phyloP scores from a whole-genome alignment of 2,888 invertebrate genomes.

The Strigamia maritima region DNA sequence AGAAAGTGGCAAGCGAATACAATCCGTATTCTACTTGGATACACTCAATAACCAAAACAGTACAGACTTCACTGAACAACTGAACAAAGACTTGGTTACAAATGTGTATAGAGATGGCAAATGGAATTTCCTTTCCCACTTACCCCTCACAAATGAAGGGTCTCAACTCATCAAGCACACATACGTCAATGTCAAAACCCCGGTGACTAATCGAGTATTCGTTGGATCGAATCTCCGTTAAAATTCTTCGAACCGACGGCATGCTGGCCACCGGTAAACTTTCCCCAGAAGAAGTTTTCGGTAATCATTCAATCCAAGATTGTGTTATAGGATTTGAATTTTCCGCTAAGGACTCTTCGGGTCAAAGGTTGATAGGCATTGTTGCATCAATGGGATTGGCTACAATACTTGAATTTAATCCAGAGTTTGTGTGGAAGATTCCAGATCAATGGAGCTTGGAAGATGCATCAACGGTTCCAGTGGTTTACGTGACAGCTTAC shows the following conservation, averaged over 20 bases:
- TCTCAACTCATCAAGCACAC: too few species aligned
- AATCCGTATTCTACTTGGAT: conserved; percentile 54
- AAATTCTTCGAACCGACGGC: conserved; percentile 52
- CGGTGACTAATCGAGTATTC: conserved; percentile 83
- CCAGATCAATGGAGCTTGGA: conserved; percentile 84
- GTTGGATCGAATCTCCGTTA: conserved; percentile 87
- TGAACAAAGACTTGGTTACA: conserved; percentile 70
- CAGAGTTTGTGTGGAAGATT: conserved; percentile 81
- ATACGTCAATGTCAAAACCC: too few species aligned
- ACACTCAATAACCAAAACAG: conserved; percentile 54
- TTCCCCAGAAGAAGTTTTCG: conserved; percentile 93
- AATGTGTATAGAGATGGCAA: conserved; percentile 77
- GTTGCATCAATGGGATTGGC: conserved; percentile 86
- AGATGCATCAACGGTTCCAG: conserved; percentile 91
- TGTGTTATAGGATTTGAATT: conserved; percentile 94
- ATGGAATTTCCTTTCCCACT: conserved; percentile 86
- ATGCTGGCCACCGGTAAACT: conserved; percentile 97
- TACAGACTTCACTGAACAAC: neutral
- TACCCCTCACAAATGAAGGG: conserved; percentile 58
- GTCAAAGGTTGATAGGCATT: conserved; percentile 87
- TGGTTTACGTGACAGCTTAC: conserved; percentile 81
- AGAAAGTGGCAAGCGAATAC: conserved; percentile 73
- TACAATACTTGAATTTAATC: conserved; percentile 79
- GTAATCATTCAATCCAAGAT: conserved; percentile 69
- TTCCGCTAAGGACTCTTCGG: conserved; percentile 72